These are phyloP conservation scores for Ascaphus truei DNA, from an alignment of 2,113 vertebrate genomes.

Conservation along the genomic window DNA sequence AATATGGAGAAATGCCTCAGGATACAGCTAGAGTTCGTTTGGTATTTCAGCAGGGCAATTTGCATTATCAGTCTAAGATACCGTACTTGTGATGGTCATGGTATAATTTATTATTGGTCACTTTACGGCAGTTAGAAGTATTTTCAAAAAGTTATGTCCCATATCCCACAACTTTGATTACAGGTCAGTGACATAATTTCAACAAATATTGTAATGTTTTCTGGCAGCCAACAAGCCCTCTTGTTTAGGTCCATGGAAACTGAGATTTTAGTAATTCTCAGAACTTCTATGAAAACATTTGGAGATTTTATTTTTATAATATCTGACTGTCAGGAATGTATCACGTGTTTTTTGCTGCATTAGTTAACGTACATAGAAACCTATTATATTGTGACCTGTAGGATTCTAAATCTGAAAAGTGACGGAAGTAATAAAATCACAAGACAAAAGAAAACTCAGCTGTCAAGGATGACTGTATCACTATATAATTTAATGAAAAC, in stretches of 20 bases:
- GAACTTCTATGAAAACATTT: constrained; percentile 13
- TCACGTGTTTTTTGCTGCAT: too few species aligned
- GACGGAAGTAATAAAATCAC: constrained; percentile 6
- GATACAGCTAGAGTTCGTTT: too few species aligned
- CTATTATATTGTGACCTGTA: too few species aligned
- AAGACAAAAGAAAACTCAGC: neutral
- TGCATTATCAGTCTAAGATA: neutral
- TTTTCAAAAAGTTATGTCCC: constrained; percentile 13
- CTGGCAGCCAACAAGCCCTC: constrained; percentile 13
- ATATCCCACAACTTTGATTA: constrained; percentile 21
- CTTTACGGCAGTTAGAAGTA: neutral
- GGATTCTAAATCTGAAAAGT: neutral
- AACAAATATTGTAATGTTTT: constrained; percentile 14
- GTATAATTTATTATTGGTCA: neutral
- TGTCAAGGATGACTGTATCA: too few species aligned
- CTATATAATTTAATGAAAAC: too few species aligned
- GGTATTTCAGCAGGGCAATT: too few species aligned
- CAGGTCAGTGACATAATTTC: constrained; percentile 19
- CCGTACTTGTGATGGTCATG: neutral
- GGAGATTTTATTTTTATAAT: constrained; percentile 14
- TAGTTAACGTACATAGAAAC: constrained; percentile 13
- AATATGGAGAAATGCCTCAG: too few species aligned
- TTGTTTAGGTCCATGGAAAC: constrained; percentile 21
- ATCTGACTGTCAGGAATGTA: constrained; percentile 8
- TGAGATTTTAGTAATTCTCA: constrained; percentile 19